Conservation (phyloP, 2,113 vertebrate species). For the Lonchura striata region DNA sequence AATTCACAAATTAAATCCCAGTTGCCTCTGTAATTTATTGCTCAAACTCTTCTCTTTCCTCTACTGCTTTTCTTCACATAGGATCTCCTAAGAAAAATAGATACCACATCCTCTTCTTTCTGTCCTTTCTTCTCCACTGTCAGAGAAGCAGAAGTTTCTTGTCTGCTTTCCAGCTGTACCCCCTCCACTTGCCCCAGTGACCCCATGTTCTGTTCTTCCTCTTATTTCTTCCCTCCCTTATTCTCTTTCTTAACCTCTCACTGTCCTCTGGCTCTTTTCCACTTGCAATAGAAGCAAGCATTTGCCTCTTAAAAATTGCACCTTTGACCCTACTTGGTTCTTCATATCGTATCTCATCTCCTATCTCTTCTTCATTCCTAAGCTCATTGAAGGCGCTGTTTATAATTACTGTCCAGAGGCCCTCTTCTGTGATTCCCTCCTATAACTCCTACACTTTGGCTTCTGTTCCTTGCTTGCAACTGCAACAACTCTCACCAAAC, state of each 20-base stretch:
- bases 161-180: constrained; percentile 15
- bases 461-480: constrained; percentile 46
- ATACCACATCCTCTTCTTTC: not conserved
- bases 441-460: constrained; percentile 50
- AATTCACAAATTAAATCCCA: constrained; percentile 40
- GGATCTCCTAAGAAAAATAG: not conserved
- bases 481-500: constrained; percentile 42
- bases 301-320: constrained; percentile 46
- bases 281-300: constrained; percentile 18
- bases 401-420: constrained; percentile 52
- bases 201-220: constrained; percentile 1
- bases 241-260: constrained; percentile 35
- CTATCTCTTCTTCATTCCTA: constrained; percentile 45
- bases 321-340: constrained; percentile 26
- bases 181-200: constrained; percentile 36
- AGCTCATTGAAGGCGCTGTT: constrained; percentile 51
- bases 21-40: not conserved
- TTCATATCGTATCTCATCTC: constrained; percentile 40
- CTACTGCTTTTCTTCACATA: not conserved
- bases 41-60: not conserved
- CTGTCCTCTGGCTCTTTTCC: constrained; percentile 39
- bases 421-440: constrained; percentile 28
- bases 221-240: not conserved
- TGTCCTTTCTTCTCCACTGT: not conserved
- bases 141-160: constrained; percentile 39